A percentile compares a stretch with the other conserved stretches of the same genome.
Conservation (phyloP, 2,888 invertebrate genomes). For the Lepidochrysops patricia region DNA sequence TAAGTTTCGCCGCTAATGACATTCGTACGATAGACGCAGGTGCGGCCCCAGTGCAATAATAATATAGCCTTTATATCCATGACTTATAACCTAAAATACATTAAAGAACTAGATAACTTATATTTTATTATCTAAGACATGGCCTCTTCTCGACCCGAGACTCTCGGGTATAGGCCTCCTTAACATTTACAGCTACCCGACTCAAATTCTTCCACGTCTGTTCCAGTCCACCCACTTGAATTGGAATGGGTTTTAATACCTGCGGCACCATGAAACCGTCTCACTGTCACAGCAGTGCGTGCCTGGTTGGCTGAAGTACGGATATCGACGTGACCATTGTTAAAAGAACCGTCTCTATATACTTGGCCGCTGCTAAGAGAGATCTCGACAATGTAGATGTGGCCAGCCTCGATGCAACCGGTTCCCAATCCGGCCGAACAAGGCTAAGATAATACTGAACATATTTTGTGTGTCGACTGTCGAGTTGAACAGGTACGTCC, state of each 20-base stretch:
- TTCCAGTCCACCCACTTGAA: neutral
- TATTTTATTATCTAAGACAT: too few relatives aligned
- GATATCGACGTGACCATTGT: conserved; percentile 20
- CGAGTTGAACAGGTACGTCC: conserved; percentile 21
- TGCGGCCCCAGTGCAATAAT: too few relatives aligned
- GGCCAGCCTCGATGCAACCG: conserved; percentile 52
- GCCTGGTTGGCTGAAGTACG: conserved; percentile 15
- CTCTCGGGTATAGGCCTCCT: too few relatives aligned
- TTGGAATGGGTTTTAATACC: neutral
- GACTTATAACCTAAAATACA: too few relatives aligned
- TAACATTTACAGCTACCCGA: neutral
- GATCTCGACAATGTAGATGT: conserved; percentile 29
- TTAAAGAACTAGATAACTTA: too few relatives aligned
- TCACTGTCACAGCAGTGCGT: neutral
- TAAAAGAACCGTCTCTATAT: conserved; percentile 16
- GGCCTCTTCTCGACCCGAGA: too few relatives aligned
- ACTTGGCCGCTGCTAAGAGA: neutral
- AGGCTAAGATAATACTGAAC: conserved; percentile 43
- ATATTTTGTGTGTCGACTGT: conserved; percentile 35
- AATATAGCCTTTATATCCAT: too few relatives aligned
- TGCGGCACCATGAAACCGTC: neutral
- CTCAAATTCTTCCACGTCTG: neutral
- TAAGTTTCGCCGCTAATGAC: too few relatives aligned
- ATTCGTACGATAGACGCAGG: too few relatives aligned
- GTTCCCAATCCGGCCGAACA: conserved; percentile 47